phyloP scores from a whole-genome alignment of 2,888 invertebrate species.

The Lasioglossum vierecki region DNA sequence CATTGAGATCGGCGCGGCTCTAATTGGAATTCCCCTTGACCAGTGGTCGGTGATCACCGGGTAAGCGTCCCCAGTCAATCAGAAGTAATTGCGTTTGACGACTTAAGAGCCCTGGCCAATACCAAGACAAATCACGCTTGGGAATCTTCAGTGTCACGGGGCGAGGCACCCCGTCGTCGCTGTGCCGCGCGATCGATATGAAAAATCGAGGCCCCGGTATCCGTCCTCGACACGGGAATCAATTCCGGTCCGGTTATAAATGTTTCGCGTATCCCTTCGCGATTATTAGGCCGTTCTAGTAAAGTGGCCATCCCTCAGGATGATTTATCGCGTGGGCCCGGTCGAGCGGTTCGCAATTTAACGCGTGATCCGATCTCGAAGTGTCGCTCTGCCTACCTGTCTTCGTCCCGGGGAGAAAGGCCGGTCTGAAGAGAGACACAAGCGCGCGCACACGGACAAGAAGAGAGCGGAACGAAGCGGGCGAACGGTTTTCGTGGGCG shows the following conservation, averaged over 20 bases:
- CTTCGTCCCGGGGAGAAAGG: conserved; percentile 30
- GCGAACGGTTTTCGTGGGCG: conserved; percentile 41
- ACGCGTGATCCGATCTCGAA: conserved; percentile 56
- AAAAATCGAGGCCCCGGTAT: conserved; percentile 37
- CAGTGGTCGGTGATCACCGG: conserved; percentile 8
- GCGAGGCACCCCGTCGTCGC: neutral
- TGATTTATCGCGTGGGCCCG: conserved; percentile 62
- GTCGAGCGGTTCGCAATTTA: conserved; percentile 49
- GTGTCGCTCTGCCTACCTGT: conserved; percentile 40
- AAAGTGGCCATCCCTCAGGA: conserved; percentile 41
- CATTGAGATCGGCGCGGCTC: conserved; percentile 12
- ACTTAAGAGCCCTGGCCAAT: conserved; percentile 13
- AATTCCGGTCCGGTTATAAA: conserved; percentile 52
- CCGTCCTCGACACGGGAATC: conserved; percentile 20
- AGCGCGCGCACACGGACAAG: neutral
- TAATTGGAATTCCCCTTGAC: conserved; percentile 32
- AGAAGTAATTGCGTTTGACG: conserved; percentile 45
- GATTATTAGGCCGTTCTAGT: conserved; percentile 56
- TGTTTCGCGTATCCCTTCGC: conserved; percentile 15
- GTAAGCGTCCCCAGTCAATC: conserved; percentile 21
- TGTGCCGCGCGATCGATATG: conserved; percentile 32
- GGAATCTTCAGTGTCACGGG: conserved; percentile 33
- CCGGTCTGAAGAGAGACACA: neutral
- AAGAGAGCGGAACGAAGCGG: neutral
- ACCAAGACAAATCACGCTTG: conserved; percentile 27